These are phyloP conservation scores for Drosophila sp. DNA, from an alignment of 1,140 invertebrate genomes.

Conservation along the genomic window DNA sequence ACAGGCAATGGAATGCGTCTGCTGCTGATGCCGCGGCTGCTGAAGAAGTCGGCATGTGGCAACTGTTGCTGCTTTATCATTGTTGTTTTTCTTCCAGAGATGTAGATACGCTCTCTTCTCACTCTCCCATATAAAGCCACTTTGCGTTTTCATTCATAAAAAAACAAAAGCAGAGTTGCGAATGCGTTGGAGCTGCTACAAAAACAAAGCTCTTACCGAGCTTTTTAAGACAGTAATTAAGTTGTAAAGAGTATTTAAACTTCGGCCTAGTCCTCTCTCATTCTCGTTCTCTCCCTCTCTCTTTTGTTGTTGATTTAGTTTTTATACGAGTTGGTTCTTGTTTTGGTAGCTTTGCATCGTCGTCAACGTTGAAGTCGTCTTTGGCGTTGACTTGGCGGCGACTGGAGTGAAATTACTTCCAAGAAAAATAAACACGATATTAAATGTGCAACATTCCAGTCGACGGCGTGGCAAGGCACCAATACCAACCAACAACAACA, in stretches of 20 bases:
- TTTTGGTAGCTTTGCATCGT: conserved; percentile 29
- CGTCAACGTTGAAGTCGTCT: conserved; percentile 21
- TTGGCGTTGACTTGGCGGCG: conserved; percentile 9
- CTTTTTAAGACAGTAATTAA: conserved; percentile 9
- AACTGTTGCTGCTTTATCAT: conserved; percentile 15
- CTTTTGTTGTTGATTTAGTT: conserved; percentile 17
- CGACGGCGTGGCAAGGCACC: conserved; percentile 29
- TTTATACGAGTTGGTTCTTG: conserved; percentile 35
- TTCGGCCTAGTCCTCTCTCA: conserved; percentile 3
- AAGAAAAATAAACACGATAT: conserved; percentile 82
- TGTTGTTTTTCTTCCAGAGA: neutral
- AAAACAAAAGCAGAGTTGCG: neutral
- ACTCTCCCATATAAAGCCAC: neutral
- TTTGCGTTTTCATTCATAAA: conserved; percentile 2
- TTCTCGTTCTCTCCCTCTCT: neutral
- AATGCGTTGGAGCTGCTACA: neutral
- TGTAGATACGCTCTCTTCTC: neutral
- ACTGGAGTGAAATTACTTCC: conserved; percentile 78
- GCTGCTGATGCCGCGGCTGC: conserved; percentile 1
- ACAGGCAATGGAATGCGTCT: conserved; percentile 40
- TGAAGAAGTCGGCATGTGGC: conserved; percentile 11
- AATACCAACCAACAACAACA: conserved; percentile 13
- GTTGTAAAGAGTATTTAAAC: conserved; percentile 7
- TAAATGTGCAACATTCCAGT: conserved; percentile 80
- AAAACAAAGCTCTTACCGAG: neutral